A percentile compares a stretch with the other conserved stretches of the same genome.
These are phyloP conservation scores for Drosophila aldrichi DNA, from an alignment of 2,888 invertebrate genomes.

Conservation along the genomic window DNA sequence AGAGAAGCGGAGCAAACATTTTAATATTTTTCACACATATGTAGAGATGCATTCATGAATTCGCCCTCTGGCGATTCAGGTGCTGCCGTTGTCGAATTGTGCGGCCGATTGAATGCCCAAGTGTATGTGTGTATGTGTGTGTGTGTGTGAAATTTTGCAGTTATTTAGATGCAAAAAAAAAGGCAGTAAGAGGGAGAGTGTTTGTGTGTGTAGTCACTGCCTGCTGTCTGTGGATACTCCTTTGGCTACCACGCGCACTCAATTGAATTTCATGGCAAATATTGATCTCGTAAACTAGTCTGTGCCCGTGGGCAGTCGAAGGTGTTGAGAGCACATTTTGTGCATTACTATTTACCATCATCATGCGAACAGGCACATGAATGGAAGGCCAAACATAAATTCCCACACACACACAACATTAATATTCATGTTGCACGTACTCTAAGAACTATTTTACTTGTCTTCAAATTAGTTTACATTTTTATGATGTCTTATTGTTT, in stretches of 20 bases:
- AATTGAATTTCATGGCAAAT: constrained; percentile 76
- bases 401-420: background rate
- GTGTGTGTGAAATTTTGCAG: constrained; percentile 39
- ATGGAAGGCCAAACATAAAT: background rate
- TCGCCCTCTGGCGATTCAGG: constrained; percentile 48
- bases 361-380: background rate
- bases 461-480: no score
- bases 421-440: background rate
- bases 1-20: constrained; percentile 26
- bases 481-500: background rate
- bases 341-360: constrained; percentile 43
- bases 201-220: background rate
- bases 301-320: constrained; percentile 44
- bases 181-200: background rate
- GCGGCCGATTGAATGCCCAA: constrained; percentile 26
- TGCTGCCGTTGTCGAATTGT: constrained; percentile 43
- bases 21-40: constrained; percentile 54
- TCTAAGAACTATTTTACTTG: no score
- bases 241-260: constrained; percentile 59
- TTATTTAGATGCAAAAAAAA: constrained; percentile 64
- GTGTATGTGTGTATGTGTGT: background rate
- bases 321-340: constrained; percentile 48
- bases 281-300: constrained; percentile 35
- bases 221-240: constrained; percentile 49
- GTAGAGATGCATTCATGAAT: constrained; percentile 31